Evolutionary conservation across 2,113 vertebrate genomes (phyloP), one percentile per base, ranked within the genome.

Genomic region (Sceloporus tristichus): DNA sequence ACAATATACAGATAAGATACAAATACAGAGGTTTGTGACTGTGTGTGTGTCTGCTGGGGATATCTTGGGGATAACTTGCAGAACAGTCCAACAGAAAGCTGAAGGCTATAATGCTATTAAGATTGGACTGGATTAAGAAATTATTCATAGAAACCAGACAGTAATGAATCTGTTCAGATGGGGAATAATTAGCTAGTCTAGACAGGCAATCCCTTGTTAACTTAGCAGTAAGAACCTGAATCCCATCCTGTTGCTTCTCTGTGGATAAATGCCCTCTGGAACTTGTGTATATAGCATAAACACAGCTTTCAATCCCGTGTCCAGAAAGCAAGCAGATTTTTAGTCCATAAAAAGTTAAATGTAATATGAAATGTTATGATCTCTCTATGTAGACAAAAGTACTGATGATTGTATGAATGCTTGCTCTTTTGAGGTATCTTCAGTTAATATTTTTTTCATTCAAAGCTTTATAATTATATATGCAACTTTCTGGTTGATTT

Each of bases 221-320:
- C 48, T 70, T 48, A 2, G 25, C 8, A 79, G 53, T 89, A 88
- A 62, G 34, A 0, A 0, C 1, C 40, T 75, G 62, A 86, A 90
- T 48, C 11, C 59, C 90, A 23, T 27, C 27, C 79, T n/a, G 25
- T 42, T 88, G 94, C 2, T 59, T 14, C 40, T 88, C 80, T 83
- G 66, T 73, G 21, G 40, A 56, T 34, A 82, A 14, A 5, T 29
- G 29, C 2, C 16, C 10, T 21, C 21, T 38, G 10, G n/a, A 66
- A 78, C 25, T 77, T 48, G 1, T n/a, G 4, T 38, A 48, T n/a
- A 38, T 0, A 5, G n/a, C 65, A 29, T 8, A 77, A 1, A 78
- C 4, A 29, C 19, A 29, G 13, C 54, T 62, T 9, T 40, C 54
- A 42, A 21, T 27, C 2, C 7, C 4, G 54, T 85, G 56, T 66